Evolutionary conservation across 2,888 invertebrate species (phyloP).

Genomic region (Eumerus sabulonum): DNA sequence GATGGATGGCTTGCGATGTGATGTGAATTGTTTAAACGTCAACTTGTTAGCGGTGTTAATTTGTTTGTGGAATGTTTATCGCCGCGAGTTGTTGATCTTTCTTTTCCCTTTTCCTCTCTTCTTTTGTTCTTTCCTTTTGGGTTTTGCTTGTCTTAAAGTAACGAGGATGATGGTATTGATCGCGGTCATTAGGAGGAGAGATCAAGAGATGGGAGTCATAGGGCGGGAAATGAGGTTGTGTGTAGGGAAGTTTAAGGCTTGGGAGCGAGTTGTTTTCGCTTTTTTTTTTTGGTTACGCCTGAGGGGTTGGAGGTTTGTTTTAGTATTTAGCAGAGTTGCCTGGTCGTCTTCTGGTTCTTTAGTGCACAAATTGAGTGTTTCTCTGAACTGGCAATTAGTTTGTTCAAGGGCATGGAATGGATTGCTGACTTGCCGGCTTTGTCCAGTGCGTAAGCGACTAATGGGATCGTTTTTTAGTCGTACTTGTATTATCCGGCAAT

Average conservation of each 20-base stretch:
- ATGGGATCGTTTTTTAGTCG: no score
- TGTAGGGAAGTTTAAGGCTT: no score
- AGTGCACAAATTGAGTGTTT: constrained; percentile 34
- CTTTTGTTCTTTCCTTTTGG: constrained; percentile 20
- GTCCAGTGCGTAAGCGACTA: no score
- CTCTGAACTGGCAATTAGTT: constrained; percentile 10
- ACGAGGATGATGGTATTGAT: constrained; percentile 21
- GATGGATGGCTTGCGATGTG: constrained; percentile 57
- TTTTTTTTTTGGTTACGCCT: constrained; percentile 50
- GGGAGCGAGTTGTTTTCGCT: no score
- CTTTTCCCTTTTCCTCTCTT: constrained; percentile 29
- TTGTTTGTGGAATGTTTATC: constrained; percentile 68
- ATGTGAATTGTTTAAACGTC: constrained; percentile 68
- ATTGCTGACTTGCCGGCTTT: no score
- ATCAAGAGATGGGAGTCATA: constrained; percentile 1
- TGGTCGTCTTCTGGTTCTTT: neutral
- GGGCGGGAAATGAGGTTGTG: neutral
- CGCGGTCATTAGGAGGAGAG: constrained; percentile 9
- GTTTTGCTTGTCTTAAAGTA: constrained; percentile 3
- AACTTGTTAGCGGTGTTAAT: constrained; percentile 68
- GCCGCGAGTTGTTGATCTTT: constrained; percentile 43
- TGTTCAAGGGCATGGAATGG: constrained; percentile 16
- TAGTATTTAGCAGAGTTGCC: constrained; percentile 40
- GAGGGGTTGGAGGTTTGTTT: constrained; percentile 54
- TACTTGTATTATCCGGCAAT: no score